Evolutionary conservation across 1,140 invertebrate genomes (phyloP), one percentile per base, ranked within the genome.

Genomic region (Rhizoglyphus robini): DNA sequence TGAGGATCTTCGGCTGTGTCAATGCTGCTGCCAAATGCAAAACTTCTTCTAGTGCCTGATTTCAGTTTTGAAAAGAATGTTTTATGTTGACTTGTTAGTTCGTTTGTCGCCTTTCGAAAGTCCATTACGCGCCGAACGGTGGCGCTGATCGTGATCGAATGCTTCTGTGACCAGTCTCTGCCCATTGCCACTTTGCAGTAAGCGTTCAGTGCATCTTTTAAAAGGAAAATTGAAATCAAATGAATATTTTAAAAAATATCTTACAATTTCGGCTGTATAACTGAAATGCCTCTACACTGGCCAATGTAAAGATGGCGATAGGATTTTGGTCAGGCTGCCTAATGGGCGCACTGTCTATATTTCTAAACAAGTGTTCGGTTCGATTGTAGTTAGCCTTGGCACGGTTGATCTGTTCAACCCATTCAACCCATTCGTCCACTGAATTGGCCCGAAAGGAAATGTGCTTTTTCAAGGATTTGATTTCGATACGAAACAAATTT

Each of bases 121-220:
- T n/a, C n/a, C n/a, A n/a, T n/a, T n/a, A n/a, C n/a, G n/a, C n/a
- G n/a, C 31, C 51, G 23, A 32, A 54, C 23, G 51, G 59, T 46
- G 36, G 63, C 63, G 15, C 54, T 63, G 25, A 29, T 13, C 20
- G 23, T n/a, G 11, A 59, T 30, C 15, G 41, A 23, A n/a, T 32
- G n/a, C 31, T 38, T n/a, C 8, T 27, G 4, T 20, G 15, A n/a
- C 31, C 31, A 30, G 4, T 47, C 32, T 15, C 54, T 46, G 0
- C 67, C 63, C n/a, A 66, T 32, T 3, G 2, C 49, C 3, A 68
- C 60, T 23, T 25, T 51, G 38, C 68, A 69, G 29, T 58, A 69
- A 23, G 59, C 38, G 36, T 69, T 67, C 25, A 63, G 34, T 30
- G 41, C 60, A n/a, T 63, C 61, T 63, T n/a, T n/a, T n/a, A n/a